Evolutionary conservation across 2,113 vertebrate species (phyloP), one percentile per base, ranked within the genome.

Genomic region (Lucifuga dentata): DNA sequence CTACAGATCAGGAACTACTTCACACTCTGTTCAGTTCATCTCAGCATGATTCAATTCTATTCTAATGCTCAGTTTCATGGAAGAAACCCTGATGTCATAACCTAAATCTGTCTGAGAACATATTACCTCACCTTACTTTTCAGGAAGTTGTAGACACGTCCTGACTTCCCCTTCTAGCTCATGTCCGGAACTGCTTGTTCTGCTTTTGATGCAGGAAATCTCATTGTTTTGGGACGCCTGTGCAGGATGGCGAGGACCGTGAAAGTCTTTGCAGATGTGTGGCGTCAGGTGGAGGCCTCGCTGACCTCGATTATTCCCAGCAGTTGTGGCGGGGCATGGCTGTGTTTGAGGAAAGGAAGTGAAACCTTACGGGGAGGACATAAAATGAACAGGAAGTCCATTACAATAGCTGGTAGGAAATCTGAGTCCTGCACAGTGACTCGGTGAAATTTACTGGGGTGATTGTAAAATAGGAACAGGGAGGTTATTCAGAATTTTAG

Each of bases 321-420:
- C 63, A 46, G 60, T 33, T 11, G 46, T 61, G 78, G 33, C 40
- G 56, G 49, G 68, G 26, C 46, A 78, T 10, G 49, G 57, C 45
- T 9, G 61, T 81, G 74, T 40, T 60, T 40, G 32, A 20, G 35
- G 41, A 74, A 63, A 68, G 78, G 77, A 87, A 84, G 63, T 64
- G 6, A 50, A 77, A 56, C 57, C 55, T 84, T 39, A 67, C 11
- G 16, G 61, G n/a, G n/a, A 24, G 50, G 19, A 45, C 48, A 7
- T 79, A 33, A 53, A 67, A 53, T 39, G 49, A 32, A 24, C 10
- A 50, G 82, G 81, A 81, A 86, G 57, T 69, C 48, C 65, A 48
- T 79, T 46, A 86, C 73, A 78, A 76, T 80, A 24, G 80, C 26
- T 35, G 45, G 11, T 59, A 72, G 76, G 77, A 86, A 83, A 74